These are phyloP conservation scores for Nemoura dubitans DNA, from an alignment of 2,888 invertebrate genomes.

Conservation along the genomic window DNA sequence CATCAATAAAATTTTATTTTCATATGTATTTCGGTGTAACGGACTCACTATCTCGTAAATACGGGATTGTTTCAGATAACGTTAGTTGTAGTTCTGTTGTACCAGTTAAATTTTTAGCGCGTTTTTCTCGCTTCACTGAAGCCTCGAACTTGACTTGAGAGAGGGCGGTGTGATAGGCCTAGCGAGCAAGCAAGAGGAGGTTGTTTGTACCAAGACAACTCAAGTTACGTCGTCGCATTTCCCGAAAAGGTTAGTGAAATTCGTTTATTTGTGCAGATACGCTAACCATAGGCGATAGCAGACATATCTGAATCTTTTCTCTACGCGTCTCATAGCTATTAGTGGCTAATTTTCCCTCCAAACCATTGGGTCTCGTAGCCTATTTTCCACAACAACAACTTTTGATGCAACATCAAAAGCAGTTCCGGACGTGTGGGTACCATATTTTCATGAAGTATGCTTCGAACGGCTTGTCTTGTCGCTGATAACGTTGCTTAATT, in stretches of 20 bases:
- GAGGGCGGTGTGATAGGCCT: conserved; percentile 7
- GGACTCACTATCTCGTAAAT: too few species aligned
- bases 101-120: neutral
- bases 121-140: neutral
- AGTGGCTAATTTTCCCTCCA: neutral
- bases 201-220: neutral
- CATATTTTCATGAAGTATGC: neutral
- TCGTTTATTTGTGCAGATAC: neutral
- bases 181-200: neutral
- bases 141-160: neutral
- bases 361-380: neutral
- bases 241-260: neutral
- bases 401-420: conserved; percentile 1
- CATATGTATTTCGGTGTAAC: too few species aligned
- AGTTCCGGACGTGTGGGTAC: neutral
- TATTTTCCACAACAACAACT: conserved; percentile 12
- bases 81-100: too few species aligned
- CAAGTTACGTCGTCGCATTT: neutral
- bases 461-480: neutral
- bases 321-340: neutral
- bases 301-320: neutral
- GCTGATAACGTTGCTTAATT: neutral
- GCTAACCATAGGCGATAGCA: neutral
- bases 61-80: too few species aligned
- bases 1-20: too few species aligned